Evolutionary conservation across 2,888 invertebrate species (phyloP).

Genomic region (Drosophila ezoana): DNA sequence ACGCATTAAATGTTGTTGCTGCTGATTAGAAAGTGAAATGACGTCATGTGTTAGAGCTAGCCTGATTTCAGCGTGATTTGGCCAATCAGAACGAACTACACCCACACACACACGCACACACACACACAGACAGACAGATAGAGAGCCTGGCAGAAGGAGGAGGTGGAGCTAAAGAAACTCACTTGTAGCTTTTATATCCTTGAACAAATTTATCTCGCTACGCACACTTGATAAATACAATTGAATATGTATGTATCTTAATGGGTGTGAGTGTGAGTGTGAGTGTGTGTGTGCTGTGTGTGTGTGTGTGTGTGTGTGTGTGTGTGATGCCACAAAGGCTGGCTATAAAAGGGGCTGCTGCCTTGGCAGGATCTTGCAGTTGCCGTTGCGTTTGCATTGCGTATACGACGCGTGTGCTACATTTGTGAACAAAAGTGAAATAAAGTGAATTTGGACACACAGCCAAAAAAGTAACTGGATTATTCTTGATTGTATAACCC

Average conservation of each 20-base stretch:
- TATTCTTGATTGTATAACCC: background rate
- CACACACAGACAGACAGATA: conserved; percentile 11
- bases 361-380: conserved; percentile 76
- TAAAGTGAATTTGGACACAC: background rate
- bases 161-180: conserved; percentile 72
- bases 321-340: conserved; percentile 26
- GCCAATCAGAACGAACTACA: conserved; percentile 83
- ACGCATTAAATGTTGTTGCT: conserved; percentile 50
- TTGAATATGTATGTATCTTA: conserved; percentile 75
- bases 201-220: conserved; percentile 77
- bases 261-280: conserved; percentile 14
- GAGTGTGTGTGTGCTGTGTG: conserved; percentile 15
- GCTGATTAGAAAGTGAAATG: conserved; percentile 77
- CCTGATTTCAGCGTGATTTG: conserved; percentile 85
- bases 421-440: conserved; percentile 9
- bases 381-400: conserved; percentile 54
- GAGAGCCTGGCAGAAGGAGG: conserved; percentile 39
- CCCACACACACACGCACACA: conserved; percentile 8
- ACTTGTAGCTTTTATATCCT: conserved; percentile 81
- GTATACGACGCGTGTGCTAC: conserved; percentile 68
- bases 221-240: conserved; percentile 81
- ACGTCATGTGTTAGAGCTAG: conserved; percentile 73
- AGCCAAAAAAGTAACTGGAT: background rate
- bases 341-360: conserved; percentile 76
- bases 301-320: conserved; percentile 22